Evolutionary conservation across 2,888 invertebrate species (phyloP), one percentile per base, ranked within the genome.

Genomic region (Dynastes hyllus): DNA sequence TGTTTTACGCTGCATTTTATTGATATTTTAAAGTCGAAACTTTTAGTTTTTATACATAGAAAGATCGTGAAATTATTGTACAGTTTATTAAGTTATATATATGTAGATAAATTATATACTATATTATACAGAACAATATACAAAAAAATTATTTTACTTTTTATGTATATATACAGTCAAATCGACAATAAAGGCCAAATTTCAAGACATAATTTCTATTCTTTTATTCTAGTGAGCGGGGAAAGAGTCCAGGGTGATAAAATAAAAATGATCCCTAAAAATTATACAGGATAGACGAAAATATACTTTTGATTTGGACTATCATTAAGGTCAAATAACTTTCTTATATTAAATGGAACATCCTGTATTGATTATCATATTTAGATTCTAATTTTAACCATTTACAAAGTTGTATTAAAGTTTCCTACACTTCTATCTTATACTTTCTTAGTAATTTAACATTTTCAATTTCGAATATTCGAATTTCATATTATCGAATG

Each of bases 181-280:
- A 61, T 71, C 71, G 61, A 61, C 73, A 75, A 75, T 61, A 75
- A 75, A 75, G 22, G 73, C 73, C 73, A 61, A 61, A 75, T 50
- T 75, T 22, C 50, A 50, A 45, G 45, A 29, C 13, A 55, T 61
- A 9, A 27, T 40, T 40, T 45, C 27, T n/a, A 45, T 45, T 70
- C n/a, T 29, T 58, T 58, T 51, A 8, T 27, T 69, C n/a, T 27
- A 11, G n/a, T 66, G 32, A 5, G 4, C 0, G 2, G 16, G 3
- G 11, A 53, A n/a, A n/a, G 53, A 11, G 22, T 22, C 22, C 22
- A 22, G 32, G 32, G 32, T 37, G 32, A 1, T 37, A 37, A 22
- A 22, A 22, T 22, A 22, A 22, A 22, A 22, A 22, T 22, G 22
- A 22, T 22, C 22, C 22, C 22, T 22, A 22, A 22, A 22, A 22